A percentile compares a stretch with the other conserved stretches of the same genome.
phyloP scores from a whole-genome alignment of 2,888 invertebrate genomes.

The Chydorus sphaericus region DNA sequence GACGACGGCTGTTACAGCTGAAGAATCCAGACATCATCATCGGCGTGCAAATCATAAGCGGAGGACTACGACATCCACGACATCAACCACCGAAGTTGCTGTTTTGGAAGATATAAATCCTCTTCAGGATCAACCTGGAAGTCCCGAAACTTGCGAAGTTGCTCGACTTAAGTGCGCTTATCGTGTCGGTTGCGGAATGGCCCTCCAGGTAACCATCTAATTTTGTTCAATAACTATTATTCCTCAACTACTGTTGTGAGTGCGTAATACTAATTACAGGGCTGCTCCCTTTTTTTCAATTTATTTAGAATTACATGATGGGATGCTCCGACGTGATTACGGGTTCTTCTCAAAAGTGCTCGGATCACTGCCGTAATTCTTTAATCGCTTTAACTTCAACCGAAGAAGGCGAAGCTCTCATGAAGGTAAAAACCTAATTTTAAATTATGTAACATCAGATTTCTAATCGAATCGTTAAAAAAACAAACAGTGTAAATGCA shows the following conservation, averaged over 20 bases:
- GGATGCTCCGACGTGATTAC: constrained; percentile 53
- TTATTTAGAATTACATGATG: constrained; percentile 45
- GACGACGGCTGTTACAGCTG: too few species aligned
- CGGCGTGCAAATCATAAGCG: too few species aligned
- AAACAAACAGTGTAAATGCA: constrained; percentile 51
- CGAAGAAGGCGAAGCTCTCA: constrained; percentile 58
- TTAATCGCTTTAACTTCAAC: constrained; percentile 64
- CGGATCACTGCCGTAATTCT: constrained; percentile 56
- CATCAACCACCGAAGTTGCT: too few species aligned
- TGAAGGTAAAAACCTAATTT: constrained; percentile 38
- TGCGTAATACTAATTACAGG: neutral
- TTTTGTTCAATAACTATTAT: neutral
- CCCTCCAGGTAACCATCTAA: constrained; percentile 36
- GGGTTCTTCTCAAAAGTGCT: constrained; percentile 37
- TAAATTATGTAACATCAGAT: neutral
- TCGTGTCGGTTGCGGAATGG: constrained; percentile 58
- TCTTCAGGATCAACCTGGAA: neutral
- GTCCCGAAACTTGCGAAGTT: constrained; percentile 38
- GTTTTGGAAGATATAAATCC: too few species aligned
- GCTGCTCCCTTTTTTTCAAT: neutral
- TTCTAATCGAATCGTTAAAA: neutral
- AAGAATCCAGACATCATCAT: too few species aligned
- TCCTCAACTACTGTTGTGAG: neutral
- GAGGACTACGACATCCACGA: too few species aligned
- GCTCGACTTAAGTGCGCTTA: constrained; percentile 58